Percentiles rank a stretch among this genome's conserved stretches.
Evolutionary conservation across 2,888 invertebrate species (phyloP).

Genomic region (Mechanitis mazaeus): DNA sequence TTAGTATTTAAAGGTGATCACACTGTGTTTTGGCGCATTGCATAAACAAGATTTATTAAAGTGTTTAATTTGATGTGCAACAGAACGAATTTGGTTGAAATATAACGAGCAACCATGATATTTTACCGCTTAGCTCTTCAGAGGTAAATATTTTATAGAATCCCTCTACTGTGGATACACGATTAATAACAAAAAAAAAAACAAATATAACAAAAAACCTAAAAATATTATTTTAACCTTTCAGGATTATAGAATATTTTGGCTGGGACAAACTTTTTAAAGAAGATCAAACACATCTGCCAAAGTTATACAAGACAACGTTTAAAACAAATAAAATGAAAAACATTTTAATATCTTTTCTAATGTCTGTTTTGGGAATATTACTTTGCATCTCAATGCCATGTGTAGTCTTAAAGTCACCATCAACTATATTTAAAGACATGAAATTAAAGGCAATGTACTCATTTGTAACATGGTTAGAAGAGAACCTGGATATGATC

Average conservation of each 20-base stretch:
- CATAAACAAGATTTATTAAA: not conserved
- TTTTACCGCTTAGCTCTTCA: constrained; percentile 13
- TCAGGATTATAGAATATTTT: constrained; percentile 13
- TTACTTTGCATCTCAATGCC: constrained; percentile 47
- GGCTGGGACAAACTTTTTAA: not conserved
- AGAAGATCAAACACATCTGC: not conserved
- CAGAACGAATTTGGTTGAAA: not conserved
- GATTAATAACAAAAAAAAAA: not conserved
- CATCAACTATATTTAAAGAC: constrained; percentile 39
- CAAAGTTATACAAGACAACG: constrained; percentile 28
- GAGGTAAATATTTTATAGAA: constrained; percentile 8
- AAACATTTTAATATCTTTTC: constrained; percentile 40
- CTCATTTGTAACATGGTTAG: constrained; percentile 29
- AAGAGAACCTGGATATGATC: constrained; percentile 36
- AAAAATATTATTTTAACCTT: not conserved
- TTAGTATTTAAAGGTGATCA: constrained; percentile 1
- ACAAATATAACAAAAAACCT: not conserved
- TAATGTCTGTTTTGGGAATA: constrained; percentile 42
- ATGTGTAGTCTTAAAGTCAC: constrained; percentile 37
- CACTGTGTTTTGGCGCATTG: not conserved
- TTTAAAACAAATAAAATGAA: constrained; percentile 35
- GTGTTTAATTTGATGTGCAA: not conserved
- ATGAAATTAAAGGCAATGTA: constrained; percentile 32
- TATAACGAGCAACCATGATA: constrained; percentile 7
- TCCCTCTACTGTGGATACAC: not conserved